These are phyloP conservation scores for Charaxes varanes DNA, from an alignment of 1,140 invertebrate genomes.

Conservation along the genomic window DNA sequence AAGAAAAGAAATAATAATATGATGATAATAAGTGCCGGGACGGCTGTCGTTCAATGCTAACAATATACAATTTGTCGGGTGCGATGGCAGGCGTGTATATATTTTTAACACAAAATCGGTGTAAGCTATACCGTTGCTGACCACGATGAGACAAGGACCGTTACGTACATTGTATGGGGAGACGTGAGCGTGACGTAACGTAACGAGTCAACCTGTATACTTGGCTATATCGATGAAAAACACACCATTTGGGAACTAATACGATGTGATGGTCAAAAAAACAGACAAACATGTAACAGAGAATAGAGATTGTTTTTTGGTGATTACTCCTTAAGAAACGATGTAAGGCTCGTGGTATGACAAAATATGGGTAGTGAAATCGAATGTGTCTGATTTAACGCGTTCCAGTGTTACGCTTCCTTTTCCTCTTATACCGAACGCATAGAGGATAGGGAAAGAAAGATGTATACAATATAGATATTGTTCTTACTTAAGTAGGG, in stretches of 20 bases:
- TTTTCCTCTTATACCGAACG: no score
- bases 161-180: constrained; percentile 52
- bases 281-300: no score
- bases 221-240: constrained; percentile 36
- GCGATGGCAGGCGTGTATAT: constrained; percentile 24
- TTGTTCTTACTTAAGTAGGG: no score
- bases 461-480: no score
- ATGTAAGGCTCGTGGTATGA: no score
- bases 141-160: constrained; percentile 40
- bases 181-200: constrained; percentile 55
- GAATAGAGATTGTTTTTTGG: no score
- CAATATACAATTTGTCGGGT: constrained; percentile 50
- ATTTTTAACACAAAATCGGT: constrained; percentile 49
- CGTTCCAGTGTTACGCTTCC: no score
- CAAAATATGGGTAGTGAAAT: no score
- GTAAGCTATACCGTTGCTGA: constrained; percentile 51
- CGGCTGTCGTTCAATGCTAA: constrained; percentile 34
- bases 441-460: no score
- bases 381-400: no score
- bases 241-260: constrained; percentile 35
- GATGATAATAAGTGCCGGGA: constrained; percentile 30
- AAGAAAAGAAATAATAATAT: no score
- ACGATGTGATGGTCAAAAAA: constrained; percentile 34
- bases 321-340: no score
- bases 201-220: constrained; percentile 34